Evolutionary conservation across 2,888 invertebrate species (phyloP).

Genomic region (Apomyelois bistriatella): DNA sequence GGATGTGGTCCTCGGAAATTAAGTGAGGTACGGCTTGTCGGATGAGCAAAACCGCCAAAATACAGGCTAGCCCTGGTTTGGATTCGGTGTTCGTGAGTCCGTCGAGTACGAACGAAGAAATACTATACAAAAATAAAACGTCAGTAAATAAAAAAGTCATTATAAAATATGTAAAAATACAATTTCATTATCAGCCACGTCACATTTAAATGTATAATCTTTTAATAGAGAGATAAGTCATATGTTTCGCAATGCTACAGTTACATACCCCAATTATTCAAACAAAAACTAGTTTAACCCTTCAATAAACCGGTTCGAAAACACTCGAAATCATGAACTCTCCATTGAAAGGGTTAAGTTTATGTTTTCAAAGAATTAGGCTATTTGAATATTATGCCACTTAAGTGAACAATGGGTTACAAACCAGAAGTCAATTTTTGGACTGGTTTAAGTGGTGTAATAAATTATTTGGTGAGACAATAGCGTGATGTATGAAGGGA

Average conservation of each 20-base stretch:
- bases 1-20: no score
- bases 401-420: slow-evolving; percentile 44
- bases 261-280: slow-evolving; percentile 11
- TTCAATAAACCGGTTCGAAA: not conserved
- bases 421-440: slow-evolving; percentile 51
- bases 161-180: no score
- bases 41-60: no score
- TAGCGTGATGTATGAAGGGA: slow-evolving; percentile 34
- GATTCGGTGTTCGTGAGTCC: no score
- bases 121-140: no score
- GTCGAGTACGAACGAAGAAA: no score
- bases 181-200: no score
- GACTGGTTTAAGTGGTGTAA: slow-evolving; percentile 33
- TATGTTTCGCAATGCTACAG: not conserved
- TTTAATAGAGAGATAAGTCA: not conserved
- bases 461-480: slow-evolving; percentile 46
- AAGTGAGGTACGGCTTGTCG: no score
- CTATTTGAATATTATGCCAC: slow-evolving; percentile 54
- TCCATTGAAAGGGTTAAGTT: slow-evolving; percentile 24
- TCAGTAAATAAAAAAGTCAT: no score
- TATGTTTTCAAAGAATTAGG: slow-evolving; percentile 32
- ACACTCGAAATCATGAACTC: slow-evolving; percentile 8
- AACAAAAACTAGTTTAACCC: not conserved
- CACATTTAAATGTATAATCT: slow-evolving; percentile 1
- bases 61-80: no score